Evolutionary conservation across 2,113 vertebrate species (phyloP).

Genomic region (Herpailurus yagouaroundi): DNA sequence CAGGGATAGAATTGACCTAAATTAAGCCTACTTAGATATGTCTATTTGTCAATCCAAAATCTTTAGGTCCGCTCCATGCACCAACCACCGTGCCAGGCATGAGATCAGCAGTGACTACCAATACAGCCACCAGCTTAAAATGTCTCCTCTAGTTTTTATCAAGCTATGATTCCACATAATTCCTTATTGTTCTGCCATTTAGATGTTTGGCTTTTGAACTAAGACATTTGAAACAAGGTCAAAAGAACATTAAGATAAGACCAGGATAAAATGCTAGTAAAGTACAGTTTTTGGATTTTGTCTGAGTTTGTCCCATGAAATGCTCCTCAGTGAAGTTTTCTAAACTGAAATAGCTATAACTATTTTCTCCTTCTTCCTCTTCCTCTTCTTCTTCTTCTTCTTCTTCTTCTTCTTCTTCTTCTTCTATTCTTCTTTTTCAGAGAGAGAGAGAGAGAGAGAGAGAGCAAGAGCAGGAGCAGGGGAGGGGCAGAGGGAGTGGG

Average conservation of each 20-base stretch:
- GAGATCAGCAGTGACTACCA: background rate
- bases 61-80: background rate
- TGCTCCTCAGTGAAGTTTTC: background rate
- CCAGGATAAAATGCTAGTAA: background rate
- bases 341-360: conserved; percentile 30
- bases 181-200: background rate
- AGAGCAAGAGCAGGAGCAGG: no score
- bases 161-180: background rate
- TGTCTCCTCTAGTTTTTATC: background rate
- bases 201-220: background rate
- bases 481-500: no score
- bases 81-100: background rate
- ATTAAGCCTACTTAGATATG: background rate
- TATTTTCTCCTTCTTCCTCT: background rate
- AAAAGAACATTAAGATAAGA: background rate
- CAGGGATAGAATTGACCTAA: background rate
- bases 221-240: background rate
- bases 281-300: background rate
- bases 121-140: background rate
- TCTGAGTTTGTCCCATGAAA: background rate
- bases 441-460: no score
- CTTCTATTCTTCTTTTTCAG: no score
- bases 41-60: background rate
- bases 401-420: no score
- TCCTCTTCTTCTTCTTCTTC: no score